A percentile compares a stretch with the other conserved stretches of the same genome.
Conservation (phyloP, 2,888 invertebrate genomes). For the Artemia sinica region DNA sequence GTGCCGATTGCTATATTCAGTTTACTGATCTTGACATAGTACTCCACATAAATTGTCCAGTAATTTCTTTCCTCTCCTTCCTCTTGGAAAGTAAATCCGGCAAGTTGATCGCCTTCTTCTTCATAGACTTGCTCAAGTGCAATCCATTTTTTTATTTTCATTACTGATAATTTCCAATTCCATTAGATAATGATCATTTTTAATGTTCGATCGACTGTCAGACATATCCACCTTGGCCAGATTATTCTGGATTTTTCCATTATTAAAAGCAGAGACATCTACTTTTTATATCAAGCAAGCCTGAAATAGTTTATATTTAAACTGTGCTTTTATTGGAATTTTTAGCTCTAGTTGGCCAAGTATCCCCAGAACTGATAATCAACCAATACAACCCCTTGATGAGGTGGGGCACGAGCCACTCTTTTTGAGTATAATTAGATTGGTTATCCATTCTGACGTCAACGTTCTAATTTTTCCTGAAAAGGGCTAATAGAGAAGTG, state of each 20-base stretch:
- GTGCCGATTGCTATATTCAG: too few relatives aligned
- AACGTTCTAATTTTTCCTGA: too few relatives aligned
- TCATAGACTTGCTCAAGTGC: constrained; percentile 70
- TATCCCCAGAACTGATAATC: too few relatives aligned
- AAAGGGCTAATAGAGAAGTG: too few relatives aligned
- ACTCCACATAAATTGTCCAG: constrained; percentile 76
- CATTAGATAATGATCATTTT: constrained; percentile 46
- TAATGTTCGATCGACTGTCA: constrained; percentile 47
- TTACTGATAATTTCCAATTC: constrained; percentile 47
- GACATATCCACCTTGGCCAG: constrained; percentile 49
- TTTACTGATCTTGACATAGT: constrained; percentile 57
- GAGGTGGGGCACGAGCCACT: too few relatives aligned
- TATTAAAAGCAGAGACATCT: constrained; percentile 85
- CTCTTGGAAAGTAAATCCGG: constrained; percentile 22
- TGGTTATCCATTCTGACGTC: too few relatives aligned
- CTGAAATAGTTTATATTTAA: constrained; percentile 34
- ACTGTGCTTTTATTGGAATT: too few relatives aligned
- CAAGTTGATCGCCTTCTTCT: constrained; percentile 27
- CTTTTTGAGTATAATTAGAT: too few relatives aligned
- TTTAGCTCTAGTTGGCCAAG: too few relatives aligned
- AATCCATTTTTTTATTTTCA: constrained; percentile 73
- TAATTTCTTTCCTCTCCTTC: constrained; percentile 54
- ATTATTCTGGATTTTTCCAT: constrained; percentile 83
- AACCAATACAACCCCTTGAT: too few relatives aligned
- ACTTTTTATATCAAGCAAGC: constrained; percentile 71